These are phyloP conservation scores for Tipula lateralis DNA, from an alignment of 2,888 invertebrate genomes.

Conservation along the genomic window DNA sequence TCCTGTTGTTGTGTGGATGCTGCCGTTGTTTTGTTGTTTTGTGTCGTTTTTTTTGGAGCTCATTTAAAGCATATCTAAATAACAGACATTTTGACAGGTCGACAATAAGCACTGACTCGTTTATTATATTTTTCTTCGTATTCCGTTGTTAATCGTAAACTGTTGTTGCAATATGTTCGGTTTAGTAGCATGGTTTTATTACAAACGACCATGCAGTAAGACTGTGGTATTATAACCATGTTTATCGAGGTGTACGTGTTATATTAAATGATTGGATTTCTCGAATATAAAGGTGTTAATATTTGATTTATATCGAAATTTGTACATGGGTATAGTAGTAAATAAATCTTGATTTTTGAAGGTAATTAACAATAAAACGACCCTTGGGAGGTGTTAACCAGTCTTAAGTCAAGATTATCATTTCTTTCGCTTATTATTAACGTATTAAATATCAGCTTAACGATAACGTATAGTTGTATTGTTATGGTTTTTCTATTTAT, in stretches of 20 bases:
- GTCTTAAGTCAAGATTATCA: neutral
- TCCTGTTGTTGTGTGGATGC: slow-evolving; percentile 19
- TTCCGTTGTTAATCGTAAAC: neutral
- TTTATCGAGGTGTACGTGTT: neutral
- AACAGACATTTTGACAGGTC: slow-evolving; percentile 34
- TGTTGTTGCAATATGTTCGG: neutral
- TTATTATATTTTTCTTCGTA: slow-evolving; percentile 25
- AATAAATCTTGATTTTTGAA: neutral
- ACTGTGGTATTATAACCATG: neutral
- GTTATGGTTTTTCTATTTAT: neutral
- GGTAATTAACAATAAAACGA: neutral
- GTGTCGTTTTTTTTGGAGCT: neutral
- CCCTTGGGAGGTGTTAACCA: neutral
- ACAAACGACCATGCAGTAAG: neutral
- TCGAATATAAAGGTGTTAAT: neutral
- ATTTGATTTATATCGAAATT: neutral
- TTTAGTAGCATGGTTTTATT: neutral
- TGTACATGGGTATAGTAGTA: neutral
- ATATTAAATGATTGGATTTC: neutral
- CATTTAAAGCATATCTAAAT: slow-evolving; percentile 31
- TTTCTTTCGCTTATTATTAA: neutral
- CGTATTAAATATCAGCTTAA: neutral
- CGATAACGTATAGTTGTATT: neutral
- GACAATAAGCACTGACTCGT: slow-evolving; percentile 32
- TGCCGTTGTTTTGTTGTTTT: slow-evolving; percentile 20